These are phyloP conservation scores for Drosophila rellima DNA, from an alignment of 2,888 invertebrate species.

Conservation along the genomic window DNA sequence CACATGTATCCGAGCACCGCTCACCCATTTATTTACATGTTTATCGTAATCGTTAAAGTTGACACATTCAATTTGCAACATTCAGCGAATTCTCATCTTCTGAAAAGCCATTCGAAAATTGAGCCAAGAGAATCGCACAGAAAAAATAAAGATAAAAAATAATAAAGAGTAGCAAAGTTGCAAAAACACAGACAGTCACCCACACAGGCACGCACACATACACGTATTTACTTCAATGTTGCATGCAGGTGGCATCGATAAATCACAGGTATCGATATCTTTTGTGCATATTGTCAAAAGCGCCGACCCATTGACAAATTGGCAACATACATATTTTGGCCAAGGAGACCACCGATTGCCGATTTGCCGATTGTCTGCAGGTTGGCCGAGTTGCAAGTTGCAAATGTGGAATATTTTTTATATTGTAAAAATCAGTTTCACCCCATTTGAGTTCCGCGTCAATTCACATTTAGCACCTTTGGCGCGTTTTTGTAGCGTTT, in stretches of 20 bases:
- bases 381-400: conserved; percentile 2
- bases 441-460: neutral
- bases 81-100: conserved; percentile 40
- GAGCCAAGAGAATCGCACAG: conserved; percentile 12
- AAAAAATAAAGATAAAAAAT: neutral
- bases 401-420: neutral
- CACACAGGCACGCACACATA: conserved; percentile 18
- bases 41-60: conserved; percentile 32
- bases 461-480: conserved; percentile 44
- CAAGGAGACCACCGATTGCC: conserved; percentile 48
- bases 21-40: conserved; percentile 28
- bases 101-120: conserved; percentile 13
- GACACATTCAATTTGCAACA: conserved; percentile 43
- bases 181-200: conserved; percentile 27
- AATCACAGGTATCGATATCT: conserved; percentile 67
- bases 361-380: conserved; percentile 5
- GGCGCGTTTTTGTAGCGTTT: conserved; percentile 32
- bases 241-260: conserved; percentile 70
- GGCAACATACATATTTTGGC: conserved; percentile 55
- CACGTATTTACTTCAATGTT: neutral
- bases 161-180: conserved; percentile 45
- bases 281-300: conserved; percentile 56
- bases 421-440: neutral
- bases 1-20: conserved; percentile 16
- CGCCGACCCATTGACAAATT: conserved; percentile 59